Evolutionary conservation across 1,140 invertebrate genomes (phyloP), one percentile per base, ranked within the genome.

Genomic region (Penaeus indicus): DNA sequence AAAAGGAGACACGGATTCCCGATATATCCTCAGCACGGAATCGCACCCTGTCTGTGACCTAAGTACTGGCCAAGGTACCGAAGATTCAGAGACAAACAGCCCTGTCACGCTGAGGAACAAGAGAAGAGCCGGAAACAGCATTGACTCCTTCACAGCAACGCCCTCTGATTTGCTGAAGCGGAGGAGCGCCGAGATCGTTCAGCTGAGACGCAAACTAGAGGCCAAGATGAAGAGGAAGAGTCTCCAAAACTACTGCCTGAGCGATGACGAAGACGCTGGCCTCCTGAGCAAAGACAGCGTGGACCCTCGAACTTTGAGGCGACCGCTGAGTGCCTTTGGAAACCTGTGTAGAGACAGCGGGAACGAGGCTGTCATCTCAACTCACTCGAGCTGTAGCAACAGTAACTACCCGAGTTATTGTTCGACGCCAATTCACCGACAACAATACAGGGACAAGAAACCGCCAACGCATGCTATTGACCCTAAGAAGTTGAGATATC

Each of bases 101-200:
- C 54, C 63, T 1, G 64, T 54, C 1, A 69, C 32, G n/a, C 13
- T 84, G 21, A 62, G 82, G n/a, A 64, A 38, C 42, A 84, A 84
- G n/a, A 84, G 38, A 25, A 19, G 27, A 7, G 62, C 21, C n/a
- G 62, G 16, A 67, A 69, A 54, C 32, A 47, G 38, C 64, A 8
- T 47, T 22, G 42, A n/a, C 82, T 38, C 38, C 11, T 42, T 67
- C 63, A 69, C 42, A 27, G 0, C 82, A 84, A 64, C 19, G 54
- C 54, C 54, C 16, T 54, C 64, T 27, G 85, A 86, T 1, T 63
- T 42, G 27, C 64, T 86, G 63, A 86, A 67, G 42, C 27, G 85
- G 38, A 77, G 78, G 13, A 86, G 85, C 32, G 85, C 62, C 1
- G 85, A 86, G 62, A 86, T 86, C 25, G 79, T 78, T 3, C 25